phyloP scores from a whole-genome alignment of 1,140 invertebrate genomes.

The Nasonia longicornis region DNA sequence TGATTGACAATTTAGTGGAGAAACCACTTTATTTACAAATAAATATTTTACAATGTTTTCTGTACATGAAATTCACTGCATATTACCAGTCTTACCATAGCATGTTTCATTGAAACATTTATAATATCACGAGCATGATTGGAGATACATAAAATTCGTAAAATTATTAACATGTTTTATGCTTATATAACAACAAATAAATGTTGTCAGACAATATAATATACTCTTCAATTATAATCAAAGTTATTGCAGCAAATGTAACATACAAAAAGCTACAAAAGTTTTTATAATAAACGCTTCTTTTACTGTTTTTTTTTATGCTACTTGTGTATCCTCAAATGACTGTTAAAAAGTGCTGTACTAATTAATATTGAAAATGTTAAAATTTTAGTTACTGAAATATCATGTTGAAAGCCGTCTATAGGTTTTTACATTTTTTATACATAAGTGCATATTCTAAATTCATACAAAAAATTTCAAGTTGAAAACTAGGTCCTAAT shows the following conservation, averaged over 20 bases:
- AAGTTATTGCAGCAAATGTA: slow-evolving; percentile 10
- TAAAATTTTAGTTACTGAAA: neutral
- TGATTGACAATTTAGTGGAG: slow-evolving; percentile 19
- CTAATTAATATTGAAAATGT: neutral
- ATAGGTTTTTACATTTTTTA: neutral
- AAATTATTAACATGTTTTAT: neutral
- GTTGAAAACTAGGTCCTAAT: too few relatives aligned
- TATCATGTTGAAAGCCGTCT: neutral
- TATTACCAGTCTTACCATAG: slow-evolving; percentile 31
- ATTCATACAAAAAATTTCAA: too few relatives aligned
- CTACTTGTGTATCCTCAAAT: neutral
- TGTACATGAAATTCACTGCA: slow-evolving; percentile 28
- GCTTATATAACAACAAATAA: neutral
- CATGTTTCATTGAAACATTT: slow-evolving; percentile 37
- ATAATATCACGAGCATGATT: slow-evolving; percentile 10
- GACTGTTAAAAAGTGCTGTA: neutral
- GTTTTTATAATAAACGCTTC: slow-evolving; percentile 17
- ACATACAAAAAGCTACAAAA: slow-evolving; percentile 34
- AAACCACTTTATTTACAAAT: slow-evolving; percentile 55
- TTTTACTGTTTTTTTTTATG: neutral
- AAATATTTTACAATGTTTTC: slow-evolving; percentile 49
- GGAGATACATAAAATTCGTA: slow-evolving; percentile 4
- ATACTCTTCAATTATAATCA: neutral
- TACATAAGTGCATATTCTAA: too few relatives aligned
- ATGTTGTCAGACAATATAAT: neutral